Percentiles rank a stretch among this genome's conserved stretches.
These are phyloP conservation scores for Pterocles orientalis DNA, from an alignment of 2,113 vertebrate genomes.

Conservation along the genomic window DNA sequence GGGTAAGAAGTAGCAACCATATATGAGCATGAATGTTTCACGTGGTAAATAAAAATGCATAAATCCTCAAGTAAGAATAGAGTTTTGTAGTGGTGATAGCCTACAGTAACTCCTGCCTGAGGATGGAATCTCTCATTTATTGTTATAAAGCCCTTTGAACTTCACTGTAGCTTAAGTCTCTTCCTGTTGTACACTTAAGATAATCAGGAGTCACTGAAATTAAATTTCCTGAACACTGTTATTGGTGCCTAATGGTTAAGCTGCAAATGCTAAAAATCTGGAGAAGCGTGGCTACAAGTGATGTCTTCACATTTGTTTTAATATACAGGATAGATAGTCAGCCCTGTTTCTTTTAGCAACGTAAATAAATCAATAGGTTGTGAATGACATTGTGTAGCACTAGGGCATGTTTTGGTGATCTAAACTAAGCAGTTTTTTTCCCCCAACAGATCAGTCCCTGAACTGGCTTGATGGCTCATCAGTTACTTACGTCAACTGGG, in stretches of 20 bases:
- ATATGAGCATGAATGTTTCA: not conserved
- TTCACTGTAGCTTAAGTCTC: not conserved
- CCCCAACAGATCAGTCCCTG: slow-evolving; percentile 64
- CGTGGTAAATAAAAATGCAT: not conserved
- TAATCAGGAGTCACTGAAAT: not conserved
- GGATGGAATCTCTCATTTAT: not conserved
- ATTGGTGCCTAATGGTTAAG: not conserved
- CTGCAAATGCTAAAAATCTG: not conserved
- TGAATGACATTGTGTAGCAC: not conserved
- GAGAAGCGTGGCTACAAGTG: not conserved
- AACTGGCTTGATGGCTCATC: slow-evolving; percentile 86
- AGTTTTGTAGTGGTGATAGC: not conserved
- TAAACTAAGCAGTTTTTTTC: not conserved
- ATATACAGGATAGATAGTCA: not conserved
- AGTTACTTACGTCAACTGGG: slow-evolving; percentile 85
- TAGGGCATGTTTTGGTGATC: not conserved
- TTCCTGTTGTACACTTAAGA: not conserved
- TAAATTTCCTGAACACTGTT: not conserved
- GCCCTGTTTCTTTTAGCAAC: not conserved
- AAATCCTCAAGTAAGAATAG: not conserved
- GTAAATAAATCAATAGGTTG: not conserved
- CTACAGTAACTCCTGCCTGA: not conserved
- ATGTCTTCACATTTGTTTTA: not conserved
- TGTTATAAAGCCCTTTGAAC: not conserved
- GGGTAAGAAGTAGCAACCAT: slow-evolving; percentile 71